Base-by-base conservation (phyloP, 2,797 vertebrate genomes). In the Atherinosoma microstoma region DNA sequence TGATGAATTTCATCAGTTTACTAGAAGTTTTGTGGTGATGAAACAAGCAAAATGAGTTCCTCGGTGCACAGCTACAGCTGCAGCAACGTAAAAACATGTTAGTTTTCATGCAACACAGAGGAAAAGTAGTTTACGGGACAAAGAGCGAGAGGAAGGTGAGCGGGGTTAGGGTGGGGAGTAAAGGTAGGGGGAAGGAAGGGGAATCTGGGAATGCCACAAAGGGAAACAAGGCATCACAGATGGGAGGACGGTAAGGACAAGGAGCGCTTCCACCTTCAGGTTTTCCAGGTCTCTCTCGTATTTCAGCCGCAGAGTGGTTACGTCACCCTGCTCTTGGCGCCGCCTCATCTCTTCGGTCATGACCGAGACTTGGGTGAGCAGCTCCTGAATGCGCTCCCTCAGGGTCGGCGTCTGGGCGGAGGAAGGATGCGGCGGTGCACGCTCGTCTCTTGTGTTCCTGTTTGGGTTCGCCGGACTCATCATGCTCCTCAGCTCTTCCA, bases 201-300 rank as follows among this genome's bases (percentile, higher is more conserved):
- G 83, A 65, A 78, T 90, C 87, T 89, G 87, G 90, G 87, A 91
- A 90, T 91, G 90, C 87, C 93, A 96, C 93, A 95, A 88, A 90
- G 90, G 91, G 87, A 92, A 89, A 94, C 89, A 94, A 93, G 93
- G 90, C 89, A 92, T 94, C 91, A 95, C 90, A 92, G 90, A 94
- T 84, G 90, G 64, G 84, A 90, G 75, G 87, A 93, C 84, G 90
- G 84, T 78, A 91, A 91, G 89, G 89, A 94, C 89, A 94, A 93
- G 82, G 92, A 94, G 92, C 82, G 89, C 84, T 90, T 94, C 92
- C 94, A 96, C 95, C 95, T 96, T 96, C 83, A 96, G 90, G 73
- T 95, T 93, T 79, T 95, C 95, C 95, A 96, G 93, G 84, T 95
- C 94, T 93, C 83, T 94, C 87, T 95, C 91, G 87, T 94, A 96